phyloP scores from a whole-genome alignment of 2,797 vertebrate species.

The Brachyalestes nurse region DNA sequence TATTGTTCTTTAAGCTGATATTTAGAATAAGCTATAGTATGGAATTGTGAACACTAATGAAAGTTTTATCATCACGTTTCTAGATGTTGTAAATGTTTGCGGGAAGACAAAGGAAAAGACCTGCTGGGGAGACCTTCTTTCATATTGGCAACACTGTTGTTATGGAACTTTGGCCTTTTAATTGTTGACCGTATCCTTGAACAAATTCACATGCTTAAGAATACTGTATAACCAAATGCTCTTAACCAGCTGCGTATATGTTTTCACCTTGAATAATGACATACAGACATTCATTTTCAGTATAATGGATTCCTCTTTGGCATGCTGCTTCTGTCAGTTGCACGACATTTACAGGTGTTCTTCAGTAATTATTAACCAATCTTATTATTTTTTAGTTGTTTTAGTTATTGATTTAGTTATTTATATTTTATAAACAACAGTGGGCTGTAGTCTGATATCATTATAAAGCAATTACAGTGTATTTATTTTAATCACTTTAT shows the following conservation, averaged over 20 bases:
- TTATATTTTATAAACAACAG: background rate
- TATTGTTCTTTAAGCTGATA: no score
- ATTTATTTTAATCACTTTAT: no score
- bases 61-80: background rate
- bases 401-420: background rate
- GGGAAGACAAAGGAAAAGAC: slow-evolving; percentile 80
- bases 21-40: no score
- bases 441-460: background rate
- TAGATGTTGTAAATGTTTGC: slow-evolving; percentile 88
- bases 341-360: slow-evolving; percentile 88
- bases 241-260: background rate
- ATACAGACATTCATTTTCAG: slow-evolving; percentile 95
- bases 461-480: background rate
- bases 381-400: no score
- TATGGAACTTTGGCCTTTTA: slow-evolving; percentile 95
- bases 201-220: background rate
- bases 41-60: background rate
- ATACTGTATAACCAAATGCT: background rate
- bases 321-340: slow-evolving; percentile 90
- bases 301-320: slow-evolving; percentile 97
- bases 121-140: slow-evolving; percentile 82
- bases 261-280: slow-evolving; percentile 25
- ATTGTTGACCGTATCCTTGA: slow-evolving; percentile 96
- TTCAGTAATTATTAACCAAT: background rate
- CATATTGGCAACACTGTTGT: slow-evolving; percentile 85